Evolutionary conservation across 1,140 invertebrate genomes (phyloP), one percentile per base, ranked within the genome.

Genomic region (Campoletis sonorensis): DNA sequence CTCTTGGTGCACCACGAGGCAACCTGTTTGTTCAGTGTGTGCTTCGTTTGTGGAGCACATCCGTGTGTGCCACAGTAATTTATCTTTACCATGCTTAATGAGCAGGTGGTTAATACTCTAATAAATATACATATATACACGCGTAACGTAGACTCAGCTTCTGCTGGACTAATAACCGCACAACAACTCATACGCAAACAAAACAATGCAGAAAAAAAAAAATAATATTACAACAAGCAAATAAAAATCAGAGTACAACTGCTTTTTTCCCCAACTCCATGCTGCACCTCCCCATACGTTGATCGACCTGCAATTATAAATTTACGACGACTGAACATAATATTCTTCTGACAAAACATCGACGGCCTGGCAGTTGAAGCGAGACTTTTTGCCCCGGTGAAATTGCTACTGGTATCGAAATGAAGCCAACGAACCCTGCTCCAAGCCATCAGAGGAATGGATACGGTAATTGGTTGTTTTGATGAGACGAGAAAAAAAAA

Each of bases 41-140:
- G 71, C 5, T 15, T 18, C 23, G 23, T 33, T 23, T 77, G 45
- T 21, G 27, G 0, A 33, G 58, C n/a, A 33, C 49, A 71, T 10
- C 61, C 75, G 67, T 76, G 67, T 76, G 51, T 18, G 75, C 80
- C 37, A 70, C 30, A 40, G 80, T 81, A 78, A 81, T 81, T 81
- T 81, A 81, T 81, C 80, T 81, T 81, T 81, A 81, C 73, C 72
- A 70, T 77, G 80, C 80, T 76, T 81, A 81, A 81, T 81, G 80
- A 81, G 80, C 68, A 81, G 80, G 80, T 81, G 75, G 80, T 81
- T 81, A 81, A 81, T 81, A 26, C 80, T 72, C 64, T 23, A 18
- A 45, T 7, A 30, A 16, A 26, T 75, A 64, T 30, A 58, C 49
- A 76, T 30, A 58, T 64, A 76, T 27, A 51, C 58, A 30, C 16